A percentile compares a stretch with the other conserved stretches of the same genome.
Evolutionary conservation across 2,113 vertebrate species (phyloP).

Genomic region (Carassius gibelio): DNA sequence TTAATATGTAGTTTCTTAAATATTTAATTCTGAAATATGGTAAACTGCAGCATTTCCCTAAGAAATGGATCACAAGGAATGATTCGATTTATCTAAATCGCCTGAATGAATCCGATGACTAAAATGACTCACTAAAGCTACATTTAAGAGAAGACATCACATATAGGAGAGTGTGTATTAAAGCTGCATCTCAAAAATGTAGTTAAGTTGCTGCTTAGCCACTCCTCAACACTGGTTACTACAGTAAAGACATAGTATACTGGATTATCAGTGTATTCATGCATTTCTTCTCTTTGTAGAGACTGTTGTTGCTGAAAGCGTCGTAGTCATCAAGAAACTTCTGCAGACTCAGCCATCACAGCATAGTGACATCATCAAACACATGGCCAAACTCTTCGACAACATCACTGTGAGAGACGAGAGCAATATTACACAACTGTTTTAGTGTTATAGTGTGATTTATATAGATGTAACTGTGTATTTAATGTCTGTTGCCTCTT

Average conservation of each 20-base stretch:
- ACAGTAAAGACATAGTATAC: background rate
- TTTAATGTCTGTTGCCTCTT: background rate
- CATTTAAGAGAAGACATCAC: background rate
- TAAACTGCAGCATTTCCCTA: background rate
- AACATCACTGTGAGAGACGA: slow-evolving; percentile 85
- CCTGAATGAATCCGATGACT: background rate
- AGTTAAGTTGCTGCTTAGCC: background rate
- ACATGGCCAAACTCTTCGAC: slow-evolving; percentile 96
- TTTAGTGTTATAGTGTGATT: too few relatives aligned
- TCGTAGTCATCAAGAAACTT: slow-evolving; percentile 97
- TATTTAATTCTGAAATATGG: too few relatives aligned
- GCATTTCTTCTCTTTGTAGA: slow-evolving; percentile 76
- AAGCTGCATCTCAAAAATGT: background rate
- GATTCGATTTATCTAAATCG: background rate
- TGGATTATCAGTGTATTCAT: background rate
- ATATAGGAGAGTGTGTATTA: background rate
- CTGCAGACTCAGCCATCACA: slow-evolving; percentile 91
- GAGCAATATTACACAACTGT: slow-evolving; percentile 18
- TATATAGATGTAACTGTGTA: background rate
- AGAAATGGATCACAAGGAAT: background rate
- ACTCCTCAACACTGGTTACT: background rate
- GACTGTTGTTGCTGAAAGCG: slow-evolving; percentile 94
- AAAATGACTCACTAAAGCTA: background rate
- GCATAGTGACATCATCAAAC: slow-evolving; percentile 96
- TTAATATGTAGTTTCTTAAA: too few relatives aligned